Conservation (phyloP, 2,113 vertebrate genomes). For the Sula dactylatra region DNA sequence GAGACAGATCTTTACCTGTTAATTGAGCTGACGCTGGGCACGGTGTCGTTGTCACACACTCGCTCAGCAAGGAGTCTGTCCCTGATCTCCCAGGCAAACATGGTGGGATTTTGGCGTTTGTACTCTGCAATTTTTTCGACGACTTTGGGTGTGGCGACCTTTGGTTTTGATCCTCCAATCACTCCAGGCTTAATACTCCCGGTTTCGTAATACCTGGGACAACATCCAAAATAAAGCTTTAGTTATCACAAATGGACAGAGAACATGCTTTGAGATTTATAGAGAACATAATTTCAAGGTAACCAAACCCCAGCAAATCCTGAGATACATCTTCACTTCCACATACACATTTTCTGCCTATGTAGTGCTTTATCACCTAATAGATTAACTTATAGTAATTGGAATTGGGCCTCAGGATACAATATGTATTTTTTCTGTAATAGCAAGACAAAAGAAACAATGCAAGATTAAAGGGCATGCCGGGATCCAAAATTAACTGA, state of each 20-base stretch:
- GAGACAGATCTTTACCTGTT: constrained; percentile 83
- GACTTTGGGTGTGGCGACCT: constrained; percentile 99
- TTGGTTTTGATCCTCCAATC: constrained; percentile 99
- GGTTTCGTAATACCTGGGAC: constrained; percentile 95
- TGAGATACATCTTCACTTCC: constrained; percentile 48
- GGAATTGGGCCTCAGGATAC: constrained; percentile 3
- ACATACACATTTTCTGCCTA: constrained; percentile 17
- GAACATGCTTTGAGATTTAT: background rate
- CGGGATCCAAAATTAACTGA: constrained; percentile 61
- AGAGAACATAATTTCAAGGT: background rate
- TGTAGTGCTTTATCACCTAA: constrained; percentile 4
- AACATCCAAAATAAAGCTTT: constrained; percentile 49
- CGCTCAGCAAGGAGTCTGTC: constrained; percentile 94
- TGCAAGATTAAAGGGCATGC: constrained; percentile 54
- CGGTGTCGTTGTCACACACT: constrained; percentile 97
- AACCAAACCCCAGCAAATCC: constrained; percentile 16
- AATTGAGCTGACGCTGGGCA: constrained; percentile 98
- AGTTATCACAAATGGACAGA: background rate
- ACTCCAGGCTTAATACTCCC: constrained; percentile 98
- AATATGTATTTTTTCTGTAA: constrained; percentile 44
- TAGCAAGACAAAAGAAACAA: constrained; percentile 47
- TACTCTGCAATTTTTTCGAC: constrained; percentile 99
- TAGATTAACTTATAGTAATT: constrained; percentile 55
- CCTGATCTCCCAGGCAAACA: constrained; percentile 99
- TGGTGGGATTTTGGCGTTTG: constrained; percentile 99